These are phyloP conservation scores for Temnothorax nylanderi DNA, from an alignment of 1,140 invertebrate species.

Conservation along the genomic window DNA sequence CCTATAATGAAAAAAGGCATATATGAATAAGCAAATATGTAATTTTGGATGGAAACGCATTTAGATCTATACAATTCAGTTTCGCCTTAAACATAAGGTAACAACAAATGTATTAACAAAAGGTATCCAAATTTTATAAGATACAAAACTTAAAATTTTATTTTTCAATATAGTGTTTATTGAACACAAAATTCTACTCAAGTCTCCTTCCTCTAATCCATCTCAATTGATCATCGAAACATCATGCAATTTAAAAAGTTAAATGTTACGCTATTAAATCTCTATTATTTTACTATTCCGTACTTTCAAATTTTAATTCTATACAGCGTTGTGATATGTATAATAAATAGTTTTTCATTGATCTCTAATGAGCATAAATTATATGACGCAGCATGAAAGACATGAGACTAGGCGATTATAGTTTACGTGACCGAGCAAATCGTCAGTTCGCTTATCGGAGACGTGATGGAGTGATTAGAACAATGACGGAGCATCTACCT, in stretches of 20 bases:
- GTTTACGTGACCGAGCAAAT: slow-evolving; percentile 56
- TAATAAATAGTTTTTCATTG: background rate
- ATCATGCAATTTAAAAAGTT: background rate
- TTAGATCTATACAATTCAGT: background rate
- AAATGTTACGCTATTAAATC: background rate
- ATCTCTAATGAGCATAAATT: background rate
- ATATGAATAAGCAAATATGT: background rate
- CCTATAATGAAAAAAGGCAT: background rate
- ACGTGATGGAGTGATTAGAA: slow-evolving; percentile 67
- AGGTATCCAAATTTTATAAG: background rate
- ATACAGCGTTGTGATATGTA: background rate
- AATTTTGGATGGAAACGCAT: background rate
- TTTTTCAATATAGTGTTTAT: background rate
- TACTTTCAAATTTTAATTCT: background rate
- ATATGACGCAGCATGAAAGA: background rate
- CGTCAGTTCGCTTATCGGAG: slow-evolving; percentile 31
- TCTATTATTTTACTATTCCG: background rate
- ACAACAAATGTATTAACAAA: background rate
- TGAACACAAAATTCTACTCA: background rate
- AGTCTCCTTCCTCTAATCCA: background rate
- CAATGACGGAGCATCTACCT: slow-evolving; percentile 60
- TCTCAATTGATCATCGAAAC: background rate
- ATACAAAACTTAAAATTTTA: background rate
- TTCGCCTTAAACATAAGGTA: background rate
- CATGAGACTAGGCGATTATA: slow-evolving; percentile 27